Evolutionary conservation across 2,888 invertebrate species (phyloP).

Genomic region (Ypsolopha scabrella): DNA sequence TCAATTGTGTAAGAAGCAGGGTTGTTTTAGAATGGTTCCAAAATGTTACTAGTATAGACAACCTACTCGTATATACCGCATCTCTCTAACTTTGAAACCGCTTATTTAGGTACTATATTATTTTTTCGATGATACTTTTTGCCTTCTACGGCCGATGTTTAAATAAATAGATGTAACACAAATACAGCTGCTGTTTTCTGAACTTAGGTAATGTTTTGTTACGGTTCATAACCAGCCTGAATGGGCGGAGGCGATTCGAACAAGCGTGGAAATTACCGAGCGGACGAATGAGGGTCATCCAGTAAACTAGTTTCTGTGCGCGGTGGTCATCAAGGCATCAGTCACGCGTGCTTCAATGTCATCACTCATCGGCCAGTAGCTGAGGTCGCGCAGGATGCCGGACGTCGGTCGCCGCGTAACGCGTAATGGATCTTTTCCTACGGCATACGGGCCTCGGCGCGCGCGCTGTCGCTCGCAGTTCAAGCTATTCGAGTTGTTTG

Average conservation of each 20-base stretch:
- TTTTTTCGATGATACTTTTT: no score
- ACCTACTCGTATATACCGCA: no score
- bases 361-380: neutral
- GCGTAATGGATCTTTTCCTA: constrained; percentile 36
- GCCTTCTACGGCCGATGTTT: no score
- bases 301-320: neutral
- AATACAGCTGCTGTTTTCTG: no score
- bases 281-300: neutral
- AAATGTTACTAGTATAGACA: no score
- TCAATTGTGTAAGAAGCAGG: no score
- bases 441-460: constrained; percentile 11
- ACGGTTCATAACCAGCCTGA: neutral
- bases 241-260: neutral
- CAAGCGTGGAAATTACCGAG: neutral
- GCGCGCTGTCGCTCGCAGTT: constrained; percentile 3
- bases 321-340: neutral
- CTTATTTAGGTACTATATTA: no score
- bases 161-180: no score
- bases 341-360: neutral
- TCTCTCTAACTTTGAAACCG: no score
- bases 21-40: no score
- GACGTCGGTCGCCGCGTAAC: constrained; percentile 19
- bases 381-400: constrained; percentile 6
- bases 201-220: neutral
- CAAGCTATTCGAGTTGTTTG: constrained; percentile 44